Evolutionary conservation across 2,797 vertebrate genomes (phyloP), one percentile per base, ranked within the genome.

Genomic region (Intellagama lesueurii): DNA sequence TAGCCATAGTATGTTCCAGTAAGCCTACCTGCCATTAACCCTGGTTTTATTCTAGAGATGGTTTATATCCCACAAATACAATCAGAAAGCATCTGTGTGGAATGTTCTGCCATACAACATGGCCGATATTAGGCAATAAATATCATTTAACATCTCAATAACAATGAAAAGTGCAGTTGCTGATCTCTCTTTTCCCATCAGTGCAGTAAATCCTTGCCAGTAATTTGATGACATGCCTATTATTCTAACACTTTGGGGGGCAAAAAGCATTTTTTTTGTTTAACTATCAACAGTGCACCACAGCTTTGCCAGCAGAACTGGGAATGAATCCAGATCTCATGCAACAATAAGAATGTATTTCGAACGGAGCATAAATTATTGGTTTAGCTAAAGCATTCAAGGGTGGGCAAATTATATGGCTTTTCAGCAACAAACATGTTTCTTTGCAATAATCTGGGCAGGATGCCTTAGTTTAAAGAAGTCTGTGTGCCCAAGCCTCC

Each of bases 171-270:
- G n/a, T 76, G 91, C 87, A 47, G 60, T 0, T 2, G 7, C 40
- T 68, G 47, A 89, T 89, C 80, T 11, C 1, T 12, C 86, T 93
- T 91, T 78, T 30, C 60, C 12, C 60, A 17, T 19, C 60, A 64
- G 19, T 64, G 60, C 60, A 64, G 19, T 3, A 76, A 91, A 90
- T 1, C 4, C 87, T 72, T 88, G 85, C 87, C 89, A 91, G 87
- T 89, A 91, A 86, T 88, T 91, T 94, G 28, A 88, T 91, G 72
- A n/a, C 90, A 85, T 83, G 44, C 49, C 91, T 0, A 19, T 80
- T 90, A 77, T 93, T 95, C 84, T 66, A 87, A 75, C 72, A 35
- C 35, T 88, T 92, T 72, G 30, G 75, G 68, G 22, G 85, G 76
- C 47, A 64, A 17, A 64, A 64, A 64, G 17, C 60, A 17, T 22